Evolutionary conservation across 2,113 vertebrate species (phyloP).

Genomic region (Tricholaema leucomelas): DNA sequence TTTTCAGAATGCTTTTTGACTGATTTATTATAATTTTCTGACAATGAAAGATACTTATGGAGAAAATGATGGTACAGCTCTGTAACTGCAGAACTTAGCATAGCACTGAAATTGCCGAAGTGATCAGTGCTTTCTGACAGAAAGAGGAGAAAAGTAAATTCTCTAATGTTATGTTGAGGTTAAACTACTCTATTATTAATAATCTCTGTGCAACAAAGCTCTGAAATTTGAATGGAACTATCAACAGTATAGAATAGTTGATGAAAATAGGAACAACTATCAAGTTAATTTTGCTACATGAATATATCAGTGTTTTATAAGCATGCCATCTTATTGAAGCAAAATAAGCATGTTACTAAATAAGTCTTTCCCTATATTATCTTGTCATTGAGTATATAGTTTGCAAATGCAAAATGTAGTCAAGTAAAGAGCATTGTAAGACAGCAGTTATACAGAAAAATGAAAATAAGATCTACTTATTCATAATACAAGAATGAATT

Average conservation of each 20-base stretch:
- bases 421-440: neutral
- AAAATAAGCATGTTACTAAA: neutral
- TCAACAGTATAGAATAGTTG: neutral
- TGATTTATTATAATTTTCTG: neutral
- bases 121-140: neutral
- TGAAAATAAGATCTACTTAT: neutral
- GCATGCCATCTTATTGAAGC: neutral
- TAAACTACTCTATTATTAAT: neutral
- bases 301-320: neutral
- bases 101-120: neutral
- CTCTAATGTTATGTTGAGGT: neutral
- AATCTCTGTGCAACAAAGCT: neutral
- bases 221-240: neutral
- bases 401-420: neutral
- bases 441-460: neutral
- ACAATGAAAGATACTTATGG: neutral
- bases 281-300: neutral
- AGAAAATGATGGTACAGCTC: neutral
- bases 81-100: neutral
- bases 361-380: neutral
- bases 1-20: slow-evolving; percentile 26
- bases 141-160: neutral
- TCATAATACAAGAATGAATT: neutral
- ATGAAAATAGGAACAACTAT: neutral
- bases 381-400: neutral